Evolutionary conservation across 2,888 invertebrate genomes (phyloP).

Genomic region (Helleia helle): DNA sequence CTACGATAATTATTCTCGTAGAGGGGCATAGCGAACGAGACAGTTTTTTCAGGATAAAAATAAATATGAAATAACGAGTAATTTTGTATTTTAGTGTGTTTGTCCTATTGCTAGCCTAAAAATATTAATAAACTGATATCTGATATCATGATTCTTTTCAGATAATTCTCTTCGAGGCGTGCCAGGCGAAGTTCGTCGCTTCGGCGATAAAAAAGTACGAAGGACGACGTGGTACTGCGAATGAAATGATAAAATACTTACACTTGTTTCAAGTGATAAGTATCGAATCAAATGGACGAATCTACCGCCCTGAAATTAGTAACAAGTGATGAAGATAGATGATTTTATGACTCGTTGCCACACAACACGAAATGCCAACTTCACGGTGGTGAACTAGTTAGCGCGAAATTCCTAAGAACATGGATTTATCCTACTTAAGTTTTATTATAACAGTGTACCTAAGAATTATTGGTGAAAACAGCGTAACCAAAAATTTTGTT

Average conservation of each 20-base stretch:
- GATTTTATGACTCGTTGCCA: too few relatives aligned
- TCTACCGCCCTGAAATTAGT: neutral
- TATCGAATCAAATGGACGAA: neutral
- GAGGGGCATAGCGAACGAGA: too few relatives aligned
- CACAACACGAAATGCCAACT: too few relatives aligned
- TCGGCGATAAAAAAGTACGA: slow-evolving; percentile 47
- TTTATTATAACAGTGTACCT: too few relatives aligned
- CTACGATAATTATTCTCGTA: too few relatives aligned
- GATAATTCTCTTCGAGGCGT: slow-evolving; percentile 68
- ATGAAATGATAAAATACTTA: slow-evolving; percentile 29
- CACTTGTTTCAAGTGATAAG: neutral
- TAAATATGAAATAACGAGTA: too few relatives aligned
- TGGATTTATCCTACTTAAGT: too few relatives aligned
- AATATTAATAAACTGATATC: neutral
- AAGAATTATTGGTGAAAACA: neutral
- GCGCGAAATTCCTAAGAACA: too few relatives aligned
- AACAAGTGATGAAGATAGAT: too few relatives aligned
- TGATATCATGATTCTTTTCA: slow-evolving; percentile 34
- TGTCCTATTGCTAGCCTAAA: neutral
- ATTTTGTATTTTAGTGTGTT: slow-evolving; percentile 5
- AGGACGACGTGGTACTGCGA: slow-evolving; percentile 71
- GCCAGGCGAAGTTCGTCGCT: slow-evolving; percentile 58
- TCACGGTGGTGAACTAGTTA: too few relatives aligned
- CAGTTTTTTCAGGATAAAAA: too few relatives aligned
- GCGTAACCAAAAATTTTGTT: neutral